Conservation (phyloP, 1,140 invertebrate species). For the Globodera ellingtonae region DNA sequence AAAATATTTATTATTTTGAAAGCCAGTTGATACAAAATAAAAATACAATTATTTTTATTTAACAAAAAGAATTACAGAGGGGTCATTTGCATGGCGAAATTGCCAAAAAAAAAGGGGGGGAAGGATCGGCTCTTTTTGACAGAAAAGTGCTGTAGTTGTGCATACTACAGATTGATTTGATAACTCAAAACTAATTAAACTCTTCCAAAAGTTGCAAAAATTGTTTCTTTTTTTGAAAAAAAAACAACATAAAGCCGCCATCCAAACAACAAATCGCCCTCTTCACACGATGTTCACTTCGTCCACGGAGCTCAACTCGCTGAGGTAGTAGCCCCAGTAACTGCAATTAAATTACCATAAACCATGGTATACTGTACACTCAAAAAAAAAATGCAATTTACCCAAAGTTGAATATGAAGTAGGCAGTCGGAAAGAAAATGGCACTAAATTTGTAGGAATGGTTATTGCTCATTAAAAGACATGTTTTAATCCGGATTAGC, state of each 20-base stretch:
- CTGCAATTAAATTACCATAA: conserved; percentile 28
- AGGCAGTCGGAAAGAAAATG: conserved; percentile 63
- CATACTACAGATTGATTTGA: too few relatives aligned
- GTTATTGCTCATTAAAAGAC: neutral
- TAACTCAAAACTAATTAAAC: too few relatives aligned
- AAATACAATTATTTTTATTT: too few relatives aligned
- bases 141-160: too few relatives aligned
- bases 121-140: too few relatives aligned
- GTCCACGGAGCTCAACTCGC: conserved; percentile 37
- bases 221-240: neutral
- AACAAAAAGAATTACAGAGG: too few relatives aligned
- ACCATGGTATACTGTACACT: too few relatives aligned
- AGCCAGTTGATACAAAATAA: too few relatives aligned
- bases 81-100: too few relatives aligned
- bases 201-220: too few relatives aligned
- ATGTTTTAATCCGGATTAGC: neutral
- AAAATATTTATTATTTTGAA: too few relatives aligned
- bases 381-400: conserved; percentile 8
- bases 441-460: conserved; percentile 41
- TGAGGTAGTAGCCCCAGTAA: conserved; percentile 62
- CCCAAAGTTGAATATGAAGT: conserved; percentile 59
- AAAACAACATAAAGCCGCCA: neutral
- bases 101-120: too few relatives aligned
- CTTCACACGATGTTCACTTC: conserved; percentile 28
- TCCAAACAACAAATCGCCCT: neutral